Evolutionary conservation across 2,113 vertebrate genomes (phyloP), one percentile per base, ranked within the genome.

Genomic region (Guaruba guarouba): DNA sequence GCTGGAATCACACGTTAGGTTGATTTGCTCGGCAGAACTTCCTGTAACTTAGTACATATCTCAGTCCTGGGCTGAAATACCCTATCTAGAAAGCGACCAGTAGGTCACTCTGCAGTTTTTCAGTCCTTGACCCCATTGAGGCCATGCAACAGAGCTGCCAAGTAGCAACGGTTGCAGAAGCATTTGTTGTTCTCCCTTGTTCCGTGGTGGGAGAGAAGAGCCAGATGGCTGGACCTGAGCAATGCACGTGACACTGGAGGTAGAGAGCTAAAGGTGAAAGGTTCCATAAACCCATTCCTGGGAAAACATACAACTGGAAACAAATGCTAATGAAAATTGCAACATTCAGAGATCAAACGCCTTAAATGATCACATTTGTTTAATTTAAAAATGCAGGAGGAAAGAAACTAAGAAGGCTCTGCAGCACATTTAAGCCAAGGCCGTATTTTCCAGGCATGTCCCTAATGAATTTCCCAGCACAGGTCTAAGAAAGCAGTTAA

Each of bases 281-380:
- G 90, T 66, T 95, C 82, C 94, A 55, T 43, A 90, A 95, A 88
- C 67, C 0, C 17, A 44, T 88, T 69, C 71, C 81, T 0, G 0
- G 88, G 78, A 87, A 95, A 91, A 95, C 66, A 82, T 37, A 79
- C 91, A 86, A 93, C 86, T 90, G 91, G 92, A 90, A 88, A 92
- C 79, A 95, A 97, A 85, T 46, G 82, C 74, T 62, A 92, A 90
- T 86, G 82, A 92, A 82, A 93, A 91, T 86, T 74, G 68, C 88
- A 92, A 82, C 84, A 89, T 86, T 86, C 3, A 1, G 77, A 80
- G 86, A 91, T 91, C 70, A 95, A 96, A 95, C 0, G 17, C 62
- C 64, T 75, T 61, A 88, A 93, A 93, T 94, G 57, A 90, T 91
- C 86, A 86, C 64, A 52, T 87, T 94, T 92, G 77, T 93, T 94